Evolutionary conservation across 2,797 vertebrate species (phyloP).

Genomic region (Galaxias olidus): DNA sequence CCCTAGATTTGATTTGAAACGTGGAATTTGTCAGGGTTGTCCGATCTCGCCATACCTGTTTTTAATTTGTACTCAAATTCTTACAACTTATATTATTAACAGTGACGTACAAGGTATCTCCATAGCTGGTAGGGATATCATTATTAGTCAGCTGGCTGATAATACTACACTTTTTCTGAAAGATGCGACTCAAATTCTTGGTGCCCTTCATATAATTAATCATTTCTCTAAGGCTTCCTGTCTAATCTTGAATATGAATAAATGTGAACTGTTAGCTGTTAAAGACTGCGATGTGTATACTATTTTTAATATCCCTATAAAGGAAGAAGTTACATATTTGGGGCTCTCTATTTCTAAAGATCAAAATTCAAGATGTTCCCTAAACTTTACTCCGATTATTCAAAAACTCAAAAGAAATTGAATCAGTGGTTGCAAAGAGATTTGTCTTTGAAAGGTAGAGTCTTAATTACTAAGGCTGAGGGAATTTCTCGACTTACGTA

Average conservation of each 20-base stretch:
- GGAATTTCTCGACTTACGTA: too few species aligned
- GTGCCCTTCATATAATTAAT: too few species aligned
- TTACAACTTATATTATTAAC: background rate
- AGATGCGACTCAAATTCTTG: background rate
- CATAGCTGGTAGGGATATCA: constrained; percentile 2
- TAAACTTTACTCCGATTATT: too few species aligned
- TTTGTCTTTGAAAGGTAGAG: too few species aligned
- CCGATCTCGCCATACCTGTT: constrained; percentile 7
- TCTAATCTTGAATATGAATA: constrained; percentile 4
- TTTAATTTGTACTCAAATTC: background rate
- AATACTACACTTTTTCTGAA: constrained; percentile 10
- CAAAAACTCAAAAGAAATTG: constrained; percentile 6
- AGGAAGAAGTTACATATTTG: background rate
- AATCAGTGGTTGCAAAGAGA: constrained; percentile 12
- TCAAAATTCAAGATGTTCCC: background rate
- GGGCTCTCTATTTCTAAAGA: background rate
- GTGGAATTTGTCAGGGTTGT: constrained; percentile 7
- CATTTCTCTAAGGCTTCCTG: constrained; percentile 8
- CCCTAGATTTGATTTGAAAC: constrained; percentile 1
- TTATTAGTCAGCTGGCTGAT: constrained; percentile 16
- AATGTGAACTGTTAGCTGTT: too few species aligned
- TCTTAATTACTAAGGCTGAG: too few species aligned
- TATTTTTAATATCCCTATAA: background rate
- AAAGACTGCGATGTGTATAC: background rate
- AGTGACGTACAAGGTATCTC: background rate